Base-by-base conservation (phyloP, 2,113 vertebrate genomes). In the Brachirus orientalis region DNA sequence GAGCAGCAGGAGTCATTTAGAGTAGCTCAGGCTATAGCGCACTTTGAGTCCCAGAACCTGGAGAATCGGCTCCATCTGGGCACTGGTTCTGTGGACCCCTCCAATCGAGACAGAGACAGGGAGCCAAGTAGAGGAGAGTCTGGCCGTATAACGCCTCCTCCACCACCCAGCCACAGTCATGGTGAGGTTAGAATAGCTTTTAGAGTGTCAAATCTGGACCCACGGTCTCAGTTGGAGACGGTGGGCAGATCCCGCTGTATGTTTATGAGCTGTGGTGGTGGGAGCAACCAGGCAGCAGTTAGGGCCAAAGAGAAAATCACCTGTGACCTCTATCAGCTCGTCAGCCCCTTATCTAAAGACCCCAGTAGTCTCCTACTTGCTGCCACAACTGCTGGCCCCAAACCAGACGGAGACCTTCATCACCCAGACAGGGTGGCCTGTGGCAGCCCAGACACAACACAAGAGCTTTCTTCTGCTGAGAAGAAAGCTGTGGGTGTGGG, bases 241-340 rank as follows among this genome's bases (percentile, higher is more conserved):
- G 82, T 82, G 0, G 88, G 85, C 0, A 89, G 91, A 4, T 91
- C 92, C 0, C 93, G 90, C 53, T 95, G 95, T 54, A 93, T 95
- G 85, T 95, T 95, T 38, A 93, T 95, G 62, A 94, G 94, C 72
- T 96, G 95, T 20, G 89, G 94, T 8, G 86, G 93, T 0, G 91
- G 93, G 0, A 81, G 82, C 45, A 57, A 88, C 7, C 92, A 94
- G 44, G 81, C 91, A 0, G 89, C 85, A 0, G 85, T 94, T 35
- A 84, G 94, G 33, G 86, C 94, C 85, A 96, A 97, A 90, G 96
- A 97, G 89, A 96, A 97, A 90, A 98, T 98, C 85, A 98, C 97
- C 3, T 98, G 97, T 1, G 97, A 98, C 91, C 91, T 98, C 17
- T 98, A 98, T 88, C 96, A 96, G 72, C 90, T 98, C 1, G 94